Conservation (phyloP, 2,113 vertebrate species). For the Syrrhaptes paradoxus region DNA sequence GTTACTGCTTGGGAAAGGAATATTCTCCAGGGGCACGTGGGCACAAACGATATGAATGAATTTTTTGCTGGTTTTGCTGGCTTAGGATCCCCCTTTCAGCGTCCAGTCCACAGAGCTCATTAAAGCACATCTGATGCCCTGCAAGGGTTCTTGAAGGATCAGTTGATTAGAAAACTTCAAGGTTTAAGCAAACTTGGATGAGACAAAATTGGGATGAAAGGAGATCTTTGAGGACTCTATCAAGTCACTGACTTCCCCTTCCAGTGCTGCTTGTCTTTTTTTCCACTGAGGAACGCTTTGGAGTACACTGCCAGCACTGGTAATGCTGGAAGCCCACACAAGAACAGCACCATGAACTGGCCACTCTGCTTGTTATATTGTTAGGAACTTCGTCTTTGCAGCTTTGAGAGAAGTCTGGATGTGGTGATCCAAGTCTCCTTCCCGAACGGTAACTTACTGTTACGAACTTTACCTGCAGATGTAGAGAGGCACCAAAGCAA, state of each 20-base stretch:
- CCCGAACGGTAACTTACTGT: too few relatives aligned
- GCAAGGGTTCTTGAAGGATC: not conserved
- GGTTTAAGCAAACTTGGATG: not conserved
- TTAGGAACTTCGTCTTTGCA: not conserved
- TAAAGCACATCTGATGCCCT: not conserved
- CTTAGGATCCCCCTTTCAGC: not conserved
- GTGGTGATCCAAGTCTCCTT: not conserved
- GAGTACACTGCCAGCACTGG: not conserved
- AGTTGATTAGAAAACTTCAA: not conserved
- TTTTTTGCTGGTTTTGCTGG: not conserved
- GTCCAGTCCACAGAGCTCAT: not conserved
- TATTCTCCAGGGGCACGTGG: not conserved
- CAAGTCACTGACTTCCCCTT: not conserved
- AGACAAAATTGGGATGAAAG: not conserved
- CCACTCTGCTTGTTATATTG: not conserved
- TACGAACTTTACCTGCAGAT: not conserved
- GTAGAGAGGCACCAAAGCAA: not conserved
- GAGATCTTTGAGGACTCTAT: not conserved
- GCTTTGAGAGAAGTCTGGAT: not conserved
- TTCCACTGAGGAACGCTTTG: not conserved
- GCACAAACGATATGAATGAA: not conserved
- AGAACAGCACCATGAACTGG: not conserved
- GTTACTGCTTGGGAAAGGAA: not conserved
- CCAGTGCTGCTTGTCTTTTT: not conserved
- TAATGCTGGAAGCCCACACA: not conserved